Evolutionary conservation across 2,113 vertebrate species (phyloP), one percentile per base, ranked within the genome.

Genomic region (Rhinoderma darwinii): DNA sequence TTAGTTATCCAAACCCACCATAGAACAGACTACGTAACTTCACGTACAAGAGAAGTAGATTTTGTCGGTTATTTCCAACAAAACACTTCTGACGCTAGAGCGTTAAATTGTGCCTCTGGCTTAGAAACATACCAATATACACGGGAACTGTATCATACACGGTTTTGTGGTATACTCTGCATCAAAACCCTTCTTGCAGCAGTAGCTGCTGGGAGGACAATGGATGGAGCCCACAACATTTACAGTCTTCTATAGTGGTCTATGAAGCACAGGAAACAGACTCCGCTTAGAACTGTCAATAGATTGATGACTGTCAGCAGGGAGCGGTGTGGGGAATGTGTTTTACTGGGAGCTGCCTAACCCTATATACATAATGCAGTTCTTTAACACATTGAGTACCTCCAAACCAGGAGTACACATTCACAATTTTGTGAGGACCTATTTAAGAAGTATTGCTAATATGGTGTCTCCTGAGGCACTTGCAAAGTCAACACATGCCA

Each of bases 391-490:
- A 12, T 32, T 2, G 11, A 27, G 50, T 32, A 5, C n/a, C 32
- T 35, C 32, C 63, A 68, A 37, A 35, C 63, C 30, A 17, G 14
- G 15, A 2, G 61, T 66, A 66, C 25, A 20, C 27, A 6, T 30
- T 63, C 5, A 63, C 10, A 2, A 61, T 43, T 63, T 43, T 44
- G 10, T 25, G 20, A 56, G 35, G 35, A n/a, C 59, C 41, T 37
- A 61, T n/a, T 2, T 59, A 59, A 11, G 22, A 63, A 25, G 79
- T 63, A 81, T 30, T 37, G 56, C 25, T 63, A 81, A 81, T 81
- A 44, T 14, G 15, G 39, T 63, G 54, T 43, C 37, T 37, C 79
- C 79, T 81, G 79, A 81, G 3, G 76, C 30, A 51, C 44, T 78
- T 32, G 30, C 30, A 30, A 39, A 12, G 27, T 25, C 6, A 54